These are phyloP conservation scores for Mayetiola destructor DNA, from an alignment of 2,888 invertebrate species.

Conservation along the genomic window DNA sequence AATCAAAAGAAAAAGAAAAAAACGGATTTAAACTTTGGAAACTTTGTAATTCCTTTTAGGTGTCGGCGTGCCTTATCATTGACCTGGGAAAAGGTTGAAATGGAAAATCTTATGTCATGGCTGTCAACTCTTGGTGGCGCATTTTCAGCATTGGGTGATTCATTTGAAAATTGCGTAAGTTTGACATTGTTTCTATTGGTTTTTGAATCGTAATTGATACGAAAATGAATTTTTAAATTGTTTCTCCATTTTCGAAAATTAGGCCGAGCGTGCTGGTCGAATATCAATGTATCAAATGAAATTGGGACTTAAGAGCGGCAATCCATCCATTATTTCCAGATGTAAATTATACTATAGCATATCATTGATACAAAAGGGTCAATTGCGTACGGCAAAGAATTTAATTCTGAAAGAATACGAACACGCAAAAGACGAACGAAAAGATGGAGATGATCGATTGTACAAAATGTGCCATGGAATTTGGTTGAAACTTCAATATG, in stretches of 20 bases:
- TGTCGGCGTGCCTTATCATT: conserved; percentile 37
- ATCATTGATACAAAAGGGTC: conserved; percentile 71
- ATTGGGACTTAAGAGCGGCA: conserved; percentile 65
- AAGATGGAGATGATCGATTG: conserved; percentile 44
- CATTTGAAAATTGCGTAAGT: conserved; percentile 61
- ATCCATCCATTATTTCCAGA: conserved; percentile 63
- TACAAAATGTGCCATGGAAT: conserved; percentile 74
- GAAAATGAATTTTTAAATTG: neutral
- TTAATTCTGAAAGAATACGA: conserved; percentile 45
- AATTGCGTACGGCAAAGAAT: conserved; percentile 45
- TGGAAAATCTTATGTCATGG: conserved; percentile 83
- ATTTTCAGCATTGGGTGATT: conserved; percentile 87
- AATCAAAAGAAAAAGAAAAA: neutral
- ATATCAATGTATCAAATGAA: conserved; percentile 74
- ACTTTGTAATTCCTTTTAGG: conserved; percentile 30
- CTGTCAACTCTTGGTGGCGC: conserved; percentile 92
- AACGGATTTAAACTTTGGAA: neutral
- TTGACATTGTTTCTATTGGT: neutral
- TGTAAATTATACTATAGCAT: conserved; percentile 78
- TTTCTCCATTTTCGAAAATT: conserved; percentile 24
- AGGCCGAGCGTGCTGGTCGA: conserved; percentile 79
- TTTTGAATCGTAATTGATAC: neutral
- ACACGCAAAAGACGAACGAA: conserved; percentile 29
- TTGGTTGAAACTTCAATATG: conserved; percentile 59
- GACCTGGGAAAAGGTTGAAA: conserved; percentile 51